Percentiles rank a stretch among this genome's conserved stretches.
Conservation (phyloP, 2,797 vertebrate genomes). For the Coranthus polyacanthus region DNA sequence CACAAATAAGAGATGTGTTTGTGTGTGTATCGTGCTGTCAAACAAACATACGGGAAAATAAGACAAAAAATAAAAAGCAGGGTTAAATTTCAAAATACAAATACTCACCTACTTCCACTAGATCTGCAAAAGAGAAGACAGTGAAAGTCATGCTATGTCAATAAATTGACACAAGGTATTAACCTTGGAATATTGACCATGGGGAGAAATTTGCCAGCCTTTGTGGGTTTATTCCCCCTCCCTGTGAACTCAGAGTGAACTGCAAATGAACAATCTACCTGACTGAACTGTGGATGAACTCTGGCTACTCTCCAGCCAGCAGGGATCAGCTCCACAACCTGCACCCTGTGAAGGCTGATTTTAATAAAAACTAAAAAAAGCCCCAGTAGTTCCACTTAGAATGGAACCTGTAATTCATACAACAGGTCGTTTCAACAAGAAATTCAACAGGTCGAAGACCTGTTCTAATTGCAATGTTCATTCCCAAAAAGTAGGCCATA, state of each 20-base stretch:
- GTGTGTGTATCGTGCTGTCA: conserved; percentile 1
- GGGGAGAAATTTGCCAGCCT: conserved; percentile 71
- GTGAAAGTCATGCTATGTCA: conserved; percentile 64
- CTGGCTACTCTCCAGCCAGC: conserved; percentile 61
- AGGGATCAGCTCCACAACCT: conserved; percentile 51
- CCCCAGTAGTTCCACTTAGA: conserved; percentile 10
- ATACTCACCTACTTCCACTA: conserved; percentile 77
- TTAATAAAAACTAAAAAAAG: conserved; percentile 63
- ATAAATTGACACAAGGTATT: conserved; percentile 66
- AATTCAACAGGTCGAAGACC: conserved; percentile 28
- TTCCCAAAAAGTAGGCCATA: conserved; percentile 23
- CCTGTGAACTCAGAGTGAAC: conserved; percentile 65
- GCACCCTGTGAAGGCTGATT: conserved; percentile 45
- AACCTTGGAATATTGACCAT: conserved; percentile 77
- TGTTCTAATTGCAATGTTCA: conserved; percentile 13
- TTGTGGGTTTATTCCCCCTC: conserved; percentile 57
- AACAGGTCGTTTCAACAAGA: conserved; percentile 29
- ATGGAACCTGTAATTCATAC: conserved; percentile 24
- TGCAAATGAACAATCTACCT: conserved; percentile 66
- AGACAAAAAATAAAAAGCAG: conserved; percentile 12
- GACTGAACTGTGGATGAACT: conserved; percentile 72
- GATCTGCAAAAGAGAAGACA: conserved; percentile 75
- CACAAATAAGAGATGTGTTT: not conserved
- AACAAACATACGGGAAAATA: conserved; percentile 36
- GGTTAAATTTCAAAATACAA: conserved; percentile 48